Base-by-base conservation (phyloP, 2,797 vertebrate genomes). In the Periparus ater region DNA sequence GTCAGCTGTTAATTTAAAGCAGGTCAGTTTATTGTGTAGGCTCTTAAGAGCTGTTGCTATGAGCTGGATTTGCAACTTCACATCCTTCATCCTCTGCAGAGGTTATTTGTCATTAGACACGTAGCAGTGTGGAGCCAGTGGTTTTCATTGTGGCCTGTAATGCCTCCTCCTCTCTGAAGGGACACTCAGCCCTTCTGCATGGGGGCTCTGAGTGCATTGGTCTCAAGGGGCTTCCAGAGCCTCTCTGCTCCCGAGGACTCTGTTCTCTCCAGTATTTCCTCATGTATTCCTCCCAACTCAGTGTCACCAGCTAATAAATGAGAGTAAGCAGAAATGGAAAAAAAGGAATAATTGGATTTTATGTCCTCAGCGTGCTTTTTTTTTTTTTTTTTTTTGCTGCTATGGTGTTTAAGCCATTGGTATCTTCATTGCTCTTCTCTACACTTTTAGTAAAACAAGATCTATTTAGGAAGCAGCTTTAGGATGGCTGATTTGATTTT, bases 381-480 rank as follows among this genome's bases (percentile, higher is more conserved):
- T 48, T 38, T 54, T 23, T 50, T 57, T 73, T 58, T 68, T 74
- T 73, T 78, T 63, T 55, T 36, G 2, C 14, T 71, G 60, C 45
- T 47, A 4, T 20, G 27, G 22, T 93, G 55, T 76, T 82, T 70
- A 95, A 91, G 63, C 32, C 20, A 10, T 30, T 91, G 91, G 74
- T 93, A 92, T 86, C 67, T 83, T 89, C 85, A 61, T 72, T 75
- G 78, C 22, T 78, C 19, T 86, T 63, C 29, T 61, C 42, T 67
- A 61, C 25, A 17, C 22, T 83, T 94, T 89, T 55, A 68, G 57
- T 91, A 81, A 91, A 87, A 71, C 20, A 79, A 65, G 44, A 79
- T 87, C 72, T 67, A 19, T 77, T 96, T 87, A 91, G 77, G 80
- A 94, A 91, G 79, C 40, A 91, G 66, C 63, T 81, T 91, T 68